These are phyloP conservation scores for Barnardius zonarius DNA, from an alignment of 2,113 vertebrate genomes.

Conservation along the genomic window DNA sequence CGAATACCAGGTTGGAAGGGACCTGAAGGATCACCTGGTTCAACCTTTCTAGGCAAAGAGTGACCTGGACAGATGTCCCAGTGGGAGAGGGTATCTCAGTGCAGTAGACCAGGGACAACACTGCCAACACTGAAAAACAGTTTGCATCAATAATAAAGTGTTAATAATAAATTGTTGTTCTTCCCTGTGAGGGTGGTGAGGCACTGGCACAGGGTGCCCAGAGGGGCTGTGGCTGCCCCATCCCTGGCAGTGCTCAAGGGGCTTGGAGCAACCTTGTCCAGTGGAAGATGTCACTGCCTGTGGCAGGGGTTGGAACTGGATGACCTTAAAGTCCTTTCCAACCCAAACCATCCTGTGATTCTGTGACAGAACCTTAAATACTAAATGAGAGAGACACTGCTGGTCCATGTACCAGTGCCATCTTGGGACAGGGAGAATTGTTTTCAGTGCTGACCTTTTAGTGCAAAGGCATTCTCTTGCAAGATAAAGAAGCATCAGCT, in stretches of 20 bases:
- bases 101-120: fast-evolving
- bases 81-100: not conserved
- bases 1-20: not conserved
- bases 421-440: not conserved
- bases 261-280: not conserved
- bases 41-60: not conserved
- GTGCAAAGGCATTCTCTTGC: not conserved
- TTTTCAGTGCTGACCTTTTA: not conserved
- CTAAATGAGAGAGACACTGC: not conserved
- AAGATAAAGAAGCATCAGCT: not conserved
- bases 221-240: not conserved
- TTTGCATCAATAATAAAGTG: not conserved
- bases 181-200: not conserved
- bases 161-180: not conserved
- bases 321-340: not conserved
- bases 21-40: not conserved
- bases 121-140: not conserved
- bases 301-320: not conserved
- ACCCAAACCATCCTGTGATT: not conserved
- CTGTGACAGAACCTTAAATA: not conserved
- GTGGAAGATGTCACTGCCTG: not conserved
- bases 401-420: not conserved
- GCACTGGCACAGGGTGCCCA: not conserved
- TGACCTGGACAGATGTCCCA: not conserved
- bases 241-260: not conserved